Evolutionary conservation across 2,113 vertebrate genomes (phyloP).

Genomic region (Camelus bactrianus): DNA sequence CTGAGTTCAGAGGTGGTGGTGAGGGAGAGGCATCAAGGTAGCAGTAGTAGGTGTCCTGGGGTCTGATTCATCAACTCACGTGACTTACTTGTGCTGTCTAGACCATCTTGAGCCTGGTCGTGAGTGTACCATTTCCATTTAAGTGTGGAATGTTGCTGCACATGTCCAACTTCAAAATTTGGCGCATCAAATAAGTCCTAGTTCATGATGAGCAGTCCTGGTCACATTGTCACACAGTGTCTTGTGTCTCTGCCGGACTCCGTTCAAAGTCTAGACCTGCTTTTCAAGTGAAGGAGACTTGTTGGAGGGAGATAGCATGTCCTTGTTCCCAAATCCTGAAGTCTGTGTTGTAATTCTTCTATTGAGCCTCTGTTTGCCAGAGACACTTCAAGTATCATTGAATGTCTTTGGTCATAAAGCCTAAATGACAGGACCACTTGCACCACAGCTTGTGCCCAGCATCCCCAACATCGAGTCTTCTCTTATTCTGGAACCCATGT

Average conservation of each 20-base stretch:
- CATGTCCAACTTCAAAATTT: background rate
- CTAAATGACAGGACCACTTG: background rate
- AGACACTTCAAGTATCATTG: background rate
- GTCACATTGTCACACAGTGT: background rate
- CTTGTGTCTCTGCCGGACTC: background rate
- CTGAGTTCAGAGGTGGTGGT: background rate
- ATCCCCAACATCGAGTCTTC: background rate
- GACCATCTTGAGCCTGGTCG: background rate
- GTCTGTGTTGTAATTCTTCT: background rate
- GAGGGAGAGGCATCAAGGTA: background rate
- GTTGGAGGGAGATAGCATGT: background rate
- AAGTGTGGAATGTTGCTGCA: background rate
- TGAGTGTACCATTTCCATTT: background rate
- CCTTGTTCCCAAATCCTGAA: background rate
- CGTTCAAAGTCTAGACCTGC: background rate
- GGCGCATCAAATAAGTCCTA: background rate
- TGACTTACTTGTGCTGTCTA: background rate
- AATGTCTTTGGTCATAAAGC: background rate
- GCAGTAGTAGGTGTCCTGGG: accelerated
- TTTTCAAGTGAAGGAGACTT: background rate
- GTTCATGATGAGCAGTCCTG: background rate
- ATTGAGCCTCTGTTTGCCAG: background rate
- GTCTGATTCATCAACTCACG: background rate
- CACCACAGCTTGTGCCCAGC: background rate
- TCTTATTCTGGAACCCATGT: background rate